Evolutionary conservation across 1,140 invertebrate species (phyloP).

Genomic region (Hyphantria cunea): DNA sequence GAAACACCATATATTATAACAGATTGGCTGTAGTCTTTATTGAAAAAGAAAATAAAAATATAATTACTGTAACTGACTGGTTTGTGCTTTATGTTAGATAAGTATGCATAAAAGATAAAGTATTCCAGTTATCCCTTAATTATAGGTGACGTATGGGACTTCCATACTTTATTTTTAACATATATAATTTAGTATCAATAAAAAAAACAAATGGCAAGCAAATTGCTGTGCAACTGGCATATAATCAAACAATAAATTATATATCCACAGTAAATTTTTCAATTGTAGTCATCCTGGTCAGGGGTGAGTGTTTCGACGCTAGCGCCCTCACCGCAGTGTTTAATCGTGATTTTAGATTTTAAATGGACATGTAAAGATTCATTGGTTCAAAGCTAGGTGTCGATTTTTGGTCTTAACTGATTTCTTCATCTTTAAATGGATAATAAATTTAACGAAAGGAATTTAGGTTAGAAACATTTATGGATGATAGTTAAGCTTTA

Average conservation of each 20-base stretch:
- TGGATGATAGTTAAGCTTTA: neutral
- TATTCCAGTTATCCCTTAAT: too few relatives aligned
- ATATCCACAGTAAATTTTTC: neutral
- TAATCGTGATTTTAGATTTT: constrained; percentile 41
- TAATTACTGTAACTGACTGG: too few relatives aligned
- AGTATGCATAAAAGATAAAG: too few relatives aligned
- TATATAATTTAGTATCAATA: too few relatives aligned
- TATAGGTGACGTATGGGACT: too few relatives aligned
- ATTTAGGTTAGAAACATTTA: neutral
- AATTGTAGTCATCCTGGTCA: constrained; percentile 11
- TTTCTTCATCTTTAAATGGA: constrained; percentile 7
- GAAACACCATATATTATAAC: too few relatives aligned
- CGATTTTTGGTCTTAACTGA: constrained; percentile 24
- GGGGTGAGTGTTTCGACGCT: constrained; percentile 36
- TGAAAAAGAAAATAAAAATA: too few relatives aligned
- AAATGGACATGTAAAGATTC: constrained; percentile 36
- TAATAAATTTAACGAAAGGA: neutral
- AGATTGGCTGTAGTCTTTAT: too few relatives aligned
- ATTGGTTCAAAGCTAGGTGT: constrained; percentile 24
- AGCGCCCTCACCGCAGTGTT: constrained; percentile 34
- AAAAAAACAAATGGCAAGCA: too few relatives aligned
- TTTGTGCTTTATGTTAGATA: too few relatives aligned
- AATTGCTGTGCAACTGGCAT: too few relatives aligned
- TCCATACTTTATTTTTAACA: too few relatives aligned
- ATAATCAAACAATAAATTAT: neutral